Conservation (phyloP, 1,140 invertebrate genomes). For the Pseudomyrmex dendroicus region DNA sequence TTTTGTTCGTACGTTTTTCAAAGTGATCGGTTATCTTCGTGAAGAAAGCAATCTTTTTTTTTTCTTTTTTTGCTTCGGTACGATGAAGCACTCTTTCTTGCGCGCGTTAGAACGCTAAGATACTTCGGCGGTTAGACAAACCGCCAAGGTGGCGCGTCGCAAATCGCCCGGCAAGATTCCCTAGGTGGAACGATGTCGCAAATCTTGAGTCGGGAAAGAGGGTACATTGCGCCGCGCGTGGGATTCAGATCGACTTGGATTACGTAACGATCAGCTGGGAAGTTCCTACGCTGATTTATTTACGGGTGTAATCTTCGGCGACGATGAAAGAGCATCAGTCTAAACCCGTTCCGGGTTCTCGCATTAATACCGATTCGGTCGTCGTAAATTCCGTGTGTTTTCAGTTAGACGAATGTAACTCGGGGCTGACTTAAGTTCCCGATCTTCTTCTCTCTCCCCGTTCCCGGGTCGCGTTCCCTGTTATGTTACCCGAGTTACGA, state of each 20-base stretch:
- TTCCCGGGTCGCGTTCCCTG: not conserved
- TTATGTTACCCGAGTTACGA: conserved; percentile 23
- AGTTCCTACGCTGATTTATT: conserved; percentile 59
- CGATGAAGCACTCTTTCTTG: conserved; percentile 23
- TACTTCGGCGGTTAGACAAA: conserved; percentile 56
- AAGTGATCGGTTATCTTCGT: conserved; percentile 21
- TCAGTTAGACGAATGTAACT: conserved; percentile 58
- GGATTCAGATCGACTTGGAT: conserved; percentile 59
- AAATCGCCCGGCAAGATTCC: conserved; percentile 58
- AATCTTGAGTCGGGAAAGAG: conserved; percentile 44
- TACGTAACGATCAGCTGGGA: conserved; percentile 61
- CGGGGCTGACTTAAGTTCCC: conserved; percentile 28
- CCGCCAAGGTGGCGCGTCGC: conserved; percentile 55
- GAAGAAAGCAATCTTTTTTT: conserved; percentile 2
- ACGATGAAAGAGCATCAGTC: conserved; percentile 57
- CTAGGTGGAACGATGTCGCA: conserved; percentile 59
- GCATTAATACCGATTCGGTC: conserved; percentile 58
- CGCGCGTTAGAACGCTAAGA: conserved; percentile 15
- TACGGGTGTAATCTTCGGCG: conserved; percentile 54
- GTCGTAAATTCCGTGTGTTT: conserved; percentile 56
- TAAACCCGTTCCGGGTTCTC: conserved; percentile 25
- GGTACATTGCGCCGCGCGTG: conserved; percentile 11
- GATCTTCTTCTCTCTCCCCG: not conserved
- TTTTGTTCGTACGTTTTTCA: conserved; percentile 23
- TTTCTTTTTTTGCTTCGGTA: conserved; percentile 17